Evolutionary conservation across 1,140 invertebrate species (phyloP).

Genomic region (Hermatobates lingyangjiaoensis): DNA sequence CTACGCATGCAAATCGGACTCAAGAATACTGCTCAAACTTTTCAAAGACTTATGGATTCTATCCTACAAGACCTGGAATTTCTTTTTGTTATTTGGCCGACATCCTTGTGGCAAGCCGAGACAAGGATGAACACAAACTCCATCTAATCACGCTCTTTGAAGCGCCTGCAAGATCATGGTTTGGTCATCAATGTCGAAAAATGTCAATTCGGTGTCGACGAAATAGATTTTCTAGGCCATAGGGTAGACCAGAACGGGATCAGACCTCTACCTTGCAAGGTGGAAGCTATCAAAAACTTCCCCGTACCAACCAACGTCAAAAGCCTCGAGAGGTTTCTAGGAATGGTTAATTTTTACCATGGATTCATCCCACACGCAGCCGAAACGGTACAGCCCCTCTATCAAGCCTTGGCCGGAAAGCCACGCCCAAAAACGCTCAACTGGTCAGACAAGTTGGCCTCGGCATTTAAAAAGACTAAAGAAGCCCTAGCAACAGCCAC

Average conservation of each 20-base stretch:
- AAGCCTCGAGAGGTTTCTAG: slow-evolving; percentile 20
- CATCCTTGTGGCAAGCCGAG: slow-evolving; percentile 20
- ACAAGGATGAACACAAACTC: slow-evolving; percentile 16
- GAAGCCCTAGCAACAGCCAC: neutral
- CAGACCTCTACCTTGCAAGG: slow-evolving; percentile 17
- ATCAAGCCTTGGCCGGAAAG: too few species aligned
- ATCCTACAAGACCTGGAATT: too few species aligned
- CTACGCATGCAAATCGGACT: too few species aligned
- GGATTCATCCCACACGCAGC: slow-evolving; percentile 19
- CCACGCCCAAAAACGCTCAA: too few species aligned
- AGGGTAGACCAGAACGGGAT: slow-evolving; percentile 16
- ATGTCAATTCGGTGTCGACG: slow-evolving; percentile 17
- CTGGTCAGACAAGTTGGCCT: too few species aligned
- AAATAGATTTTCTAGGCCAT: slow-evolving; percentile 21
- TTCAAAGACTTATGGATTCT: too few species aligned
- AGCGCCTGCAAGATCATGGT: slow-evolving; percentile 17
- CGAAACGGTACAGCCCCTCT: too few species aligned
- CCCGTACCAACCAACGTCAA: slow-evolving; percentile 17
- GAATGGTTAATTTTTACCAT: slow-evolving; percentile 22
- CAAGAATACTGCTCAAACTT: too few species aligned
- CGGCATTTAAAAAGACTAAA: slow-evolving; percentile 16
- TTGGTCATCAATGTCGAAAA: slow-evolving; percentile 20
- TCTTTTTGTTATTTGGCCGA: too few species aligned
- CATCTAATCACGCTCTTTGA: slow-evolving; percentile 16
- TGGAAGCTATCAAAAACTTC: slow-evolving; percentile 11